Base-by-base conservation (phyloP, 1,140 invertebrate genomes). In the Geopemphigus sp. region DNA sequence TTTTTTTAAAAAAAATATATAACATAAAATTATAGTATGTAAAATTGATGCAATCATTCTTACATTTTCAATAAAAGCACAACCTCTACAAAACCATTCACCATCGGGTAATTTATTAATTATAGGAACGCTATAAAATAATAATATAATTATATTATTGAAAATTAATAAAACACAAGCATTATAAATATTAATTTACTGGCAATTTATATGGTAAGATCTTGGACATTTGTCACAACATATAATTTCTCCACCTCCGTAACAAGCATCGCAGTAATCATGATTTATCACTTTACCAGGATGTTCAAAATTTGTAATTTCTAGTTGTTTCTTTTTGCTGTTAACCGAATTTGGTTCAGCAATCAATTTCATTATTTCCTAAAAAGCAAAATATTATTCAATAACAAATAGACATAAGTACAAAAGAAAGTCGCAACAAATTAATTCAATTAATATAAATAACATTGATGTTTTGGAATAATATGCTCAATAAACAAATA, bases 151-250 rank as follows among this genome's bases (percentile, higher is more conserved):
- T 59, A 24, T 39, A 53, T 22, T 39, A 39, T 45, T 45, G 45
- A 59, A 57, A 15, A 39, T 39, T 39, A 39, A 39, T n/a, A 39
- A 39, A 66, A 57, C 0, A 2, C n/a, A 54, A 29, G 24, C 50
- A 54, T 29, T 29, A 73, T 32, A 19, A 39, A 57, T 57, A 47
- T 39, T 59, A 22, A 45, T 39, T 82, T 87, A 96, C 94, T 97
- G 95, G 90, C 96, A 98, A 73, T 92, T 89, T 63, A 97, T 88
- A 87, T 98, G 96, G 87, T 98, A 98, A 53, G 95, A 95, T 53
- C 94, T 94, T 53, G 95, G 95, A 85, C 96, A 98, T 82, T 92
- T 90, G 85, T 98, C 96, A 86, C 97, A 98, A 85, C 95, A 98
- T 72, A 98, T 91, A n/a, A 98, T 86, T 86, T 97, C 94, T 47